Conservation (phyloP, 1,140 invertebrate genomes). For the Drosophila teissieri region DNA sequence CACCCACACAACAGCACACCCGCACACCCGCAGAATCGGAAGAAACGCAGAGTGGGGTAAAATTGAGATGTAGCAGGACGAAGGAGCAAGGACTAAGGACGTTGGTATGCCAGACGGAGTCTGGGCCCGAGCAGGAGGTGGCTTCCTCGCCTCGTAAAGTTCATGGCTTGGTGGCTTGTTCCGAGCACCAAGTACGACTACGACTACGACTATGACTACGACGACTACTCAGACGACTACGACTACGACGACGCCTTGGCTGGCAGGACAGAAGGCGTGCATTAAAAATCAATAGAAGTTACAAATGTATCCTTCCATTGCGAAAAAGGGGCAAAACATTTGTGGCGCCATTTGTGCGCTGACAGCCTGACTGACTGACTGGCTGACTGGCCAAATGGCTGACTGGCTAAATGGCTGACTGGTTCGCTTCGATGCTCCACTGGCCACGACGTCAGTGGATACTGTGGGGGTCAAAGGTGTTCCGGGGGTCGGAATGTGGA, state of each 20-base stretch:
- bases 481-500: background rate
- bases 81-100: slow-evolving; percentile 10
- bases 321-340: slow-evolving; percentile 49
- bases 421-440: slow-evolving; percentile 14
- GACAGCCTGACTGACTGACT: slow-evolving; percentile 40
- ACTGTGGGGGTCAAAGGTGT: slow-evolving; percentile 2
- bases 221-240: background rate
- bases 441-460: slow-evolving; percentile 15
- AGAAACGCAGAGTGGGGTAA: background rate
- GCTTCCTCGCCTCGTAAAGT: slow-evolving; percentile 42
- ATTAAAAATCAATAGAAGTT: slow-evolving; percentile 80
- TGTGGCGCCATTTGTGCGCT: slow-evolving; percentile 53
- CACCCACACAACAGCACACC: background rate
- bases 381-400: slow-evolving; percentile 13
- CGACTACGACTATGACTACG: background rate
- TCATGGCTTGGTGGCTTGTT: slow-evolving; percentile 53
- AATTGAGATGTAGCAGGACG: slow-evolving; percentile 2
- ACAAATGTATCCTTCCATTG: slow-evolving; percentile 74
- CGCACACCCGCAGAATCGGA: background rate
- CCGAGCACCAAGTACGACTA: slow-evolving; percentile 11
- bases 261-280: slow-evolving; percentile 50
- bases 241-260: slow-evolving; percentile 42
- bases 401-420: slow-evolving; percentile 3
- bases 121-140: slow-evolving; percentile 28
- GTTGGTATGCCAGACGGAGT: background rate